Percentiles rank a stretch among this genome's conserved stretches.
Evolutionary conservation across 2,113 vertebrate species (phyloP).

Genomic region (Gymnogyps californianus): DNA sequence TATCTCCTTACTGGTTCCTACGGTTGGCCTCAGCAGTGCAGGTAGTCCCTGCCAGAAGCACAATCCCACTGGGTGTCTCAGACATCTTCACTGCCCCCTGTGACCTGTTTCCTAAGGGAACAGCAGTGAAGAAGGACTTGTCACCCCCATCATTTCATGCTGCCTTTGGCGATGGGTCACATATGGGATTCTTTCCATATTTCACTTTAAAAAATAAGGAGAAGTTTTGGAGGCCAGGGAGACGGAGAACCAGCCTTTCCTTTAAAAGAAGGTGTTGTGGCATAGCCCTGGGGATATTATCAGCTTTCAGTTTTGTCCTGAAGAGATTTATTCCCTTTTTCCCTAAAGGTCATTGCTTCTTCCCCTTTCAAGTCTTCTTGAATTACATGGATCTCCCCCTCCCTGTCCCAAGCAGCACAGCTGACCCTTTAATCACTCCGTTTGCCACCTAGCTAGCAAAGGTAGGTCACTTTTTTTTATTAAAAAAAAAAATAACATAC

Average conservation of each 20-base stretch:
- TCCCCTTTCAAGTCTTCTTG: neutral
- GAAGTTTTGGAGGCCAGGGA: neutral
- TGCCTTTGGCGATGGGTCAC: neutral
- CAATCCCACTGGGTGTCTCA: accelerated
- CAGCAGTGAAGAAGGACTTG: neutral
- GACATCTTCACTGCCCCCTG: neutral
- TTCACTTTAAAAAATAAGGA: neutral
- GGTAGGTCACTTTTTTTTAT: neutral
- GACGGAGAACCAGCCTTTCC: neutral
- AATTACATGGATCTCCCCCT: neutral
- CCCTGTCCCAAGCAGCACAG: neutral
- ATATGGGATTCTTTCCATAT: neutral
- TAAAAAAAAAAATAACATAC: neutral
- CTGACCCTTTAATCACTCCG: neutral
- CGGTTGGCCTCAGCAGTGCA: neutral
- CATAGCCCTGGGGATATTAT: neutral
- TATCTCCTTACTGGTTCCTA: neutral
- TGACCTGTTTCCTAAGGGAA: neutral
- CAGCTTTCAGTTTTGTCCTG: neutral
- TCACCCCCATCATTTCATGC: neutral
- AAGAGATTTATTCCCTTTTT: neutral
- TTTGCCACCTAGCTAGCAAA: neutral
- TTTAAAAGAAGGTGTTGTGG: neutral
- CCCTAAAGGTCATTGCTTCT: neutral
- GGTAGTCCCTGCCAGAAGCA: neutral